Conservation (phyloP, 2,888 invertebrate genomes). For the Meganola albula region DNA sequence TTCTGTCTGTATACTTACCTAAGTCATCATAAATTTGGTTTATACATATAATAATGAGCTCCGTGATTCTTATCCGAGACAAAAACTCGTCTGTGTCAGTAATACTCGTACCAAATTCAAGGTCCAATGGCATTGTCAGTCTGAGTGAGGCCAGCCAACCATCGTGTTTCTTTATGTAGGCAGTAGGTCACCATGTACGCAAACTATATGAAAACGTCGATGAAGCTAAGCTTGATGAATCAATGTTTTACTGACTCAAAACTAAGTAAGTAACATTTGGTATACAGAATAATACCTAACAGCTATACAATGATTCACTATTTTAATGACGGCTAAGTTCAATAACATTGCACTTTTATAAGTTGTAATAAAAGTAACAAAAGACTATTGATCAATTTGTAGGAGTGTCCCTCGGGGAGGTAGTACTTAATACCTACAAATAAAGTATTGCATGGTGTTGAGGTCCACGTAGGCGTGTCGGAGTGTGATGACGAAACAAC, state of each 20-base stretch:
- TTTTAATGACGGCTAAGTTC: slow-evolving; percentile 25
- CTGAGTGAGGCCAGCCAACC: slow-evolving; percentile 35
- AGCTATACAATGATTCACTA: slow-evolving; percentile 25
- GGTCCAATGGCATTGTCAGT: slow-evolving; percentile 36
- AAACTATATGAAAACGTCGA: slow-evolving; percentile 10
- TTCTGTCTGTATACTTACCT: slow-evolving; percentile 44
- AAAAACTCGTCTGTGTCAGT: slow-evolving; percentile 54
- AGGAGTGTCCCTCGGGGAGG: too few species aligned
- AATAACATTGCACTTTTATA: slow-evolving; percentile 21
- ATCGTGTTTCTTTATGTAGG: slow-evolving; percentile 29
- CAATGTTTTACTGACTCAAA: slow-evolving; percentile 17
- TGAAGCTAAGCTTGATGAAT: slow-evolving; percentile 6
- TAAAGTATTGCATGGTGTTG: slow-evolving; percentile 41
- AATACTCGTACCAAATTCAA: slow-evolving; percentile 44
- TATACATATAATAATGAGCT: slow-evolving; percentile 53
- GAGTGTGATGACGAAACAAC: slow-evolving; percentile 63
- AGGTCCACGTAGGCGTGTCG: slow-evolving; percentile 61
- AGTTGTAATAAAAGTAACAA: slow-evolving; percentile 7
- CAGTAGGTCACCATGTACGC: slow-evolving; percentile 12
- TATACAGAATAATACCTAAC: too few species aligned
- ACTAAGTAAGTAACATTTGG: slow-evolving; percentile 39
- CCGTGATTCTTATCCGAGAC: slow-evolving; percentile 53
- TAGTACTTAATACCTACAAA: slow-evolving; percentile 28
- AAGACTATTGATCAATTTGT: too few species aligned
- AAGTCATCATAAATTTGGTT: slow-evolving; percentile 51